Base-by-base conservation (phyloP, 2,113 vertebrate genomes). In the Kryptolebias marmoratus region DNA sequence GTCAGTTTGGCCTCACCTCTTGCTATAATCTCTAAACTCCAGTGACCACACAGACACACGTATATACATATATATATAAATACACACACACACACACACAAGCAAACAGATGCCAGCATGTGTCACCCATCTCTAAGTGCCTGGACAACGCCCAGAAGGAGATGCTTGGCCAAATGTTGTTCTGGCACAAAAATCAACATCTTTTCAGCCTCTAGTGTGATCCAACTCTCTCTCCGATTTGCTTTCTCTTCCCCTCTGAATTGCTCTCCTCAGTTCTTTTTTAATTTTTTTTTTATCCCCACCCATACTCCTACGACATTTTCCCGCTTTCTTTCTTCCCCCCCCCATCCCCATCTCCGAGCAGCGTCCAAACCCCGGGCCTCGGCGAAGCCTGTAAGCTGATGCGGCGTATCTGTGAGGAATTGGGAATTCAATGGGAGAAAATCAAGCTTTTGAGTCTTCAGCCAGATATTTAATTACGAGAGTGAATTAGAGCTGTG, bases 391-490 rank as follows among this genome's bases (percentile, higher is more conserved):
- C 59, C 73, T 64, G 65, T 69, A 54, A 84, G 80, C 71, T 86
- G 85, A 90, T 88, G 85, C 81, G 62, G 82, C 81, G 63, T 87
- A 85, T 89, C 89, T 87, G 88, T 91, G 88, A 80, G 88, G 68
- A 90, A 89, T 90, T 85, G 77, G 77, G 77, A 89, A 91, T 88
- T 86, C 86, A 89, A 87, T 90, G 87, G 82, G 64, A 87, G 82
- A 86, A 88, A 90, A 91, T 83, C 77, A 74, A 57, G 77, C 82
- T 84, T 89, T 91, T 73, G 82, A 77, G 81, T 86, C 88, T 84
- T 77, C 77, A 83, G 85, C 78, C 90, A 89, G 83, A 87, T 90
- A 88, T 90, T 90, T 91, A 90, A 90, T 90, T 87, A 89, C 75
- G 67, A 68, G 71, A 75, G 56, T 87, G 76, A 88, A 89, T 89